Base-by-base conservation (phyloP, 2,888 invertebrate species). In the Drosophila pseudotakahashii region DNA sequence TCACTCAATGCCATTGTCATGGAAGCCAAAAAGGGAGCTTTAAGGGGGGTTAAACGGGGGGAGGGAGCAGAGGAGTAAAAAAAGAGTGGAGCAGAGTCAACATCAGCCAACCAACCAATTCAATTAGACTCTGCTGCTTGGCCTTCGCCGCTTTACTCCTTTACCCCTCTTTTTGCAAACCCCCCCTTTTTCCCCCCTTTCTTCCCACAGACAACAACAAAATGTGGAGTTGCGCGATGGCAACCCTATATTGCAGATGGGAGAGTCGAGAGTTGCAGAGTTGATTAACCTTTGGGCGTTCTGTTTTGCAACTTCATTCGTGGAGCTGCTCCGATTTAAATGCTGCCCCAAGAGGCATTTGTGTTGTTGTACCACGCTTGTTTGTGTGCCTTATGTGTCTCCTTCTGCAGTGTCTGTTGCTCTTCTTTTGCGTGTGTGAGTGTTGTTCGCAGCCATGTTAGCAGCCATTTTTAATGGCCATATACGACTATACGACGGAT, bases 281-380 rank as follows among this genome's bases (percentile, higher is more conserved):
- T 90, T 90, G 89, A 90, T 89, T 91, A 90, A 90, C 91, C 90
- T 90, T 90, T 90, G 81, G 85, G 74, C 86, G 76, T 89, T 90
- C 81, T 86, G 78, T 89, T 91, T 91, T 85, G 77, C 71, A 75
- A 79, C 82, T 86, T 59, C 77, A 78, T 89, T 90, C 90, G 90
- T 83, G 81, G 84, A 87, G 83, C 55, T 86, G 90, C 85, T 89
- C 89, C 81, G 90, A 83, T 90, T 89, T 90, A 83, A 90, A 89
- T 80, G 81, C 80, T 78, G 59, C 60, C 59, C 53, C 39, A 57
- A 55, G 62, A 72, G 73, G 68, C 73, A 60, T 10, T 23, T 48
- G 45, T 64, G 26, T 41, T 23, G 23, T 39, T 53, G 45, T 41
- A 42, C 47, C 47, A 16, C 47, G 30, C 11, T 47, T 53, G 36